Evolutionary conservation across 2,113 vertebrate species (phyloP).

Genomic region (Gnathochromis pfefferi): DNA sequence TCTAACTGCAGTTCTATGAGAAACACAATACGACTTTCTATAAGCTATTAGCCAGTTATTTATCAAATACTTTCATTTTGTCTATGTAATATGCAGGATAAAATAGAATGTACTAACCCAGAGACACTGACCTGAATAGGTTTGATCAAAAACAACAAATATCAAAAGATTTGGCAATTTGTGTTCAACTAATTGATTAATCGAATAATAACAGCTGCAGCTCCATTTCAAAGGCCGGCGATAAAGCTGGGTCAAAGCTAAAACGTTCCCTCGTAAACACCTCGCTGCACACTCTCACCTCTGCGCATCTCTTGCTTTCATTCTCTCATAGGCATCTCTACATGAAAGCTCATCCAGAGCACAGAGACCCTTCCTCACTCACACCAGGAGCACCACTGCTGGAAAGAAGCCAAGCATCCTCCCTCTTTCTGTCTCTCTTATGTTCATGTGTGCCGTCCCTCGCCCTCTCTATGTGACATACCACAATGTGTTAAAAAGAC

Average conservation of each 20-base stretch:
- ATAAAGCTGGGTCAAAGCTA: background rate
- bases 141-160: background rate
- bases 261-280: constrained; percentile 1
- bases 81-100: background rate
- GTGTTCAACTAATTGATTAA: background rate
- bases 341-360: constrained; percentile 41
- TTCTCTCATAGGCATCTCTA: constrained; percentile 23
- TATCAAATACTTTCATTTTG: background rate
- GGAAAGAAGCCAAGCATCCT: constrained; percentile 29
- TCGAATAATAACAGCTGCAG: background rate
- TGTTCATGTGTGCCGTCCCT: background rate
- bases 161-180: background rate
- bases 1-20: background rate
- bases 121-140: background rate
- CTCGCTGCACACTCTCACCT: constrained; percentile 31
- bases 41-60: background rate
- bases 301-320: constrained; percentile 5
- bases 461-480: background rate
- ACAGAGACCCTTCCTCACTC: constrained; percentile 43
- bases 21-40: background rate
- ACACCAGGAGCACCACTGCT: constrained; percentile 42
- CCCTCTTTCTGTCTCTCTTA: background rate
- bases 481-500: background rate
- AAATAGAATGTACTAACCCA: background rate
- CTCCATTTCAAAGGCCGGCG: background rate